Conservation (phyloP, 2,797 vertebrate species). For the Parauchenoglanis punctatus region DNA sequence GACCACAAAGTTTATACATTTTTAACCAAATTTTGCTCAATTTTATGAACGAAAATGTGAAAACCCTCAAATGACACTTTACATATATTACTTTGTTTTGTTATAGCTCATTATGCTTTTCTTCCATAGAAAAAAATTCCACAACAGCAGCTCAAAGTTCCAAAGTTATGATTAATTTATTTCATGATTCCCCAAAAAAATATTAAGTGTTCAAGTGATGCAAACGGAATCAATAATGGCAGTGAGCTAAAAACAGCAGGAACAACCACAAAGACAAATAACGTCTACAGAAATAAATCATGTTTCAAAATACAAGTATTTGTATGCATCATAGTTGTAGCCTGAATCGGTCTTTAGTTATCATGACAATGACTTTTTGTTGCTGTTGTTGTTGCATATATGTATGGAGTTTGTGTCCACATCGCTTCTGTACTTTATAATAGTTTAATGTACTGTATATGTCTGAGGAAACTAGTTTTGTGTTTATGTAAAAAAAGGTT, state of each 20-base stretch:
- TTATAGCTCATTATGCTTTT: not conserved
- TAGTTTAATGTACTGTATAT: slow-evolving; percentile 12
- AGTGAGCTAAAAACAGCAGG: slow-evolving; percentile 33
- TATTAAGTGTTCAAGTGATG: slow-evolving; percentile 32
- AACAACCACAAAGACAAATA: slow-evolving; percentile 37
- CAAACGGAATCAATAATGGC: slow-evolving; percentile 34
- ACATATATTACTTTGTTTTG: not conserved
- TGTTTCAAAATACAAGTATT: not conserved
- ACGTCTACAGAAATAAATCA: slow-evolving; percentile 29
- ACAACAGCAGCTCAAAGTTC: slow-evolving; percentile 35
- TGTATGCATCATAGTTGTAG: slow-evolving; percentile 16
- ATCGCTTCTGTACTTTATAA: slow-evolving; percentile 23
- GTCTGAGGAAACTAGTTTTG: slow-evolving; percentile 20
- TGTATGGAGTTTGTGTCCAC: slow-evolving; percentile 33
- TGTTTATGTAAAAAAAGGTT: not conserved
- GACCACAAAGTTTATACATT: not conserved
- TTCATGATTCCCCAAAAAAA: slow-evolving; percentile 42
- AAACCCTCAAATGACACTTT: not conserved
- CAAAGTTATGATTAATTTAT: slow-evolving; percentile 42
- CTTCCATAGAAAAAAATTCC: slow-evolving; percentile 52
- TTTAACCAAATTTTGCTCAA: not conserved
- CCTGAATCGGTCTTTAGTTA: slow-evolving; percentile 26
- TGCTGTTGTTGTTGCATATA: slow-evolving; percentile 42
- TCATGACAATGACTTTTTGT: slow-evolving; percentile 14
- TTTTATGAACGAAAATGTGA: not conserved